Conservation (phyloP, 2,113 vertebrate species). For the Fulmarus glacialis region DNA sequence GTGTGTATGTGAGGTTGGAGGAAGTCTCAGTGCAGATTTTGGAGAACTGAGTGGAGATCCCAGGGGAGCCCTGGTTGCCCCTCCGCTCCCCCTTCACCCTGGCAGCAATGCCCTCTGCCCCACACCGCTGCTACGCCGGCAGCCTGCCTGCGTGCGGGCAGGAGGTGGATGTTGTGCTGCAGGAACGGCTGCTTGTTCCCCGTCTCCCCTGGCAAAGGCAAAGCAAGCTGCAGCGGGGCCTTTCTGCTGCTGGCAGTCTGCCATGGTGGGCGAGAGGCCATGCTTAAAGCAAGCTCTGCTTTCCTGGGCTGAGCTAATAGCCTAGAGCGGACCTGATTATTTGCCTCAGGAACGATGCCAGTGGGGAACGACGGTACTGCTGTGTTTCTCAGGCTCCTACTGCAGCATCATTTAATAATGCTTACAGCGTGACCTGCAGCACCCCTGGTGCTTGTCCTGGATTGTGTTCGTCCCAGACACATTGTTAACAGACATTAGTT, state of each 20-base stretch:
- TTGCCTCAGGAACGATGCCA: background rate
- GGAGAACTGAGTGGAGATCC: background rate
- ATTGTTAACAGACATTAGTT: background rate
- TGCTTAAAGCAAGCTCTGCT: background rate
- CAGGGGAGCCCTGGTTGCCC: background rate
- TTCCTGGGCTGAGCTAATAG: background rate
- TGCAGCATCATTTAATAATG: background rate
- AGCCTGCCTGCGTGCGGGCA: background rate
- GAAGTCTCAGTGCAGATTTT: background rate
- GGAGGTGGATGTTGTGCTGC: background rate
- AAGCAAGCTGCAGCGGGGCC: background rate
- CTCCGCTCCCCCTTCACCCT: too few species aligned
- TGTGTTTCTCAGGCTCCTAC: background rate
- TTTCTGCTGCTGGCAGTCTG: background rate
- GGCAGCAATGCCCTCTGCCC: background rate
- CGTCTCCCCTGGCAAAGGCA: background rate
- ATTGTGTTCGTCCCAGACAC: background rate
- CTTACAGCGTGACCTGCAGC: background rate
- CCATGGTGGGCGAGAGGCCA: background rate
- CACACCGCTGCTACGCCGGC: rapidly evolving
- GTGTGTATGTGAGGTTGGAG: background rate
- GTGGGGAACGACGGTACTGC: rapidly evolving
- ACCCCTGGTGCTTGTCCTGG: background rate
- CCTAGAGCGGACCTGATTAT: rapidly evolving
- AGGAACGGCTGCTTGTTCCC: background rate